Evolutionary conservation across 2,797 vertebrate genomes (phyloP), one percentile per base, ranked within the genome.

Genomic region (Calcarius lapponicus): DNA sequence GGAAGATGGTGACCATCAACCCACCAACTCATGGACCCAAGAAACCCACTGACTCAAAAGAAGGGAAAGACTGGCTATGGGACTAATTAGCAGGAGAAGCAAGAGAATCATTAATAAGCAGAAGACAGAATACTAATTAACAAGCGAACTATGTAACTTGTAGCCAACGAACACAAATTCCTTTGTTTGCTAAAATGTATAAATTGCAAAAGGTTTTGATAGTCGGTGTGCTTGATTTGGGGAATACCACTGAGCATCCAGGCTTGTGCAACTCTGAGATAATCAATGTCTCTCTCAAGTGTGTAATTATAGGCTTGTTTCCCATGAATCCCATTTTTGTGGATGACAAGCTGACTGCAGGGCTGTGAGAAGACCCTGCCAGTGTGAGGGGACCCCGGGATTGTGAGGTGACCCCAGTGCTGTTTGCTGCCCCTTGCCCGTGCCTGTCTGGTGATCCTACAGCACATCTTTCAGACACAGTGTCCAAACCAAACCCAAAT

Each of bases 381-480:
- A 7, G 14, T 0, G 1, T 57, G 51, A 82, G 10, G 12, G 20
- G 7, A 38, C 11, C 6, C 36, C 1, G 0, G 19, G 36, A 36
- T 7, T 31, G 32, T 45, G 50, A 40, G 43, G 11, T 9, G 26
- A 32, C 2, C 21, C 22, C 12, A 17, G 10, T 4, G 10, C 48
- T 13, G 11, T 2, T 5, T 1, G 1, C 9, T 2, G 15, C 6
- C 18, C 17, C 4, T 51, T 13, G 0, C 15, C 8, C 0, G 0
- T 6, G 19, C 16, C 40, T 10, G 0, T 7, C 2, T 6, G 48
- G 2, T n/a, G 48, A 3, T 25, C 22, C 53, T 48, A 4, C 21
- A 54, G n/a, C n/a, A 13, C 1, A 7, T 5, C 29, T 65, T 64
- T 40, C 1, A 10, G 9, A 26, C 6, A 3, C 26, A 7, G 34